Evolutionary conservation across 2,113 vertebrate genomes (phyloP).

Genomic region (Ceyx melanurus): DNA sequence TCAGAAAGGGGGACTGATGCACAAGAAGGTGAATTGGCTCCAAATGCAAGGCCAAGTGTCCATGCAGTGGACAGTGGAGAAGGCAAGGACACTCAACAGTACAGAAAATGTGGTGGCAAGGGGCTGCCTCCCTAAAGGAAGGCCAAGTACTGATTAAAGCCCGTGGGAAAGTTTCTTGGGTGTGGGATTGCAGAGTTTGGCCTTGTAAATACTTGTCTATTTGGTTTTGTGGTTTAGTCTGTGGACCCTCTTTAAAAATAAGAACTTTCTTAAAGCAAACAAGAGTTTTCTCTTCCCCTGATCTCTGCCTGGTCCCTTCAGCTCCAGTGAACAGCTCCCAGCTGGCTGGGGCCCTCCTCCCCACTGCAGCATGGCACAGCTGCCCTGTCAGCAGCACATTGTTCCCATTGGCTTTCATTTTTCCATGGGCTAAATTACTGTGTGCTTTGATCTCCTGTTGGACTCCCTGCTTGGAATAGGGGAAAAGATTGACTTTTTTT

Average conservation of each 20-base stretch:
- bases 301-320: neutral
- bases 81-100: neutral
- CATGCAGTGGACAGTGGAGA: neutral
- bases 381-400: slow-evolving; percentile 10
- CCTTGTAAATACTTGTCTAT: neutral
- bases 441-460: neutral
- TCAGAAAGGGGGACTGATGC: neutral
- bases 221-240: slow-evolving; percentile 12
- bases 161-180: neutral
- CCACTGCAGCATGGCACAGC: neutral
- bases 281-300: neutral
- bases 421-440: neutral
- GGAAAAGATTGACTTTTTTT: neutral
- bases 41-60: neutral
- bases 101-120: neutral
- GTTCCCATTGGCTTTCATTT: slow-evolving; percentile 34
- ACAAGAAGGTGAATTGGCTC: neutral
- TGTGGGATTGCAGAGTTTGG: neutral
- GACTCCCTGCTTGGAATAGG: neutral
- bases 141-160: neutral
- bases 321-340: neutral
- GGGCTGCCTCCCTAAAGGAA: neutral
- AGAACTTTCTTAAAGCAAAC: neutral
- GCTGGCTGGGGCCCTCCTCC: neutral
- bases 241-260: neutral